Evolutionary conservation across 2,797 vertebrate genomes (phyloP).

Genomic region (Tamandua tetradactyla): DNA sequence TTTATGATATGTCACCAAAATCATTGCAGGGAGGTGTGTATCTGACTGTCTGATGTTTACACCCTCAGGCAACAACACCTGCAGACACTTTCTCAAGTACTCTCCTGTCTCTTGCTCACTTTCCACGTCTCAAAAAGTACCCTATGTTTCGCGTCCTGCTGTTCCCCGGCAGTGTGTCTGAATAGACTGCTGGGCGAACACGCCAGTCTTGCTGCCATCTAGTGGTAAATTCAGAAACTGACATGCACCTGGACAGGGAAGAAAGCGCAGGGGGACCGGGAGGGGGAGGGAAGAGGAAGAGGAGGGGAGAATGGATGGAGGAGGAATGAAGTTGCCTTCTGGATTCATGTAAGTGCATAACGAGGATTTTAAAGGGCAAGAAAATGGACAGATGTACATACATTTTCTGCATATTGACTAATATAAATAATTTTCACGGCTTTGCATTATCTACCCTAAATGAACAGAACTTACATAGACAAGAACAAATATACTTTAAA

Average conservation of each 20-base stretch:
- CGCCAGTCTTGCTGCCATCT: constrained; percentile 64
- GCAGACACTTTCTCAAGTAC: not conserved
- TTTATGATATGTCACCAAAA: not conserved
- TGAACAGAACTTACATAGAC: not conserved
- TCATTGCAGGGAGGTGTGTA: not conserved
- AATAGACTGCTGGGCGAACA: not conserved
- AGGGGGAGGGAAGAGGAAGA: not conserved
- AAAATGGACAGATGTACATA: not conserved
- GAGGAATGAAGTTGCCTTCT: not conserved
- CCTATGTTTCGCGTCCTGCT: not conserved
- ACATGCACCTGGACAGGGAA: not conserved
- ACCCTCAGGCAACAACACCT: not conserved
- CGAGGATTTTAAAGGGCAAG: not conserved
- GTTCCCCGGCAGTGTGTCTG: not conserved
- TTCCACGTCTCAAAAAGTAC: not conserved
- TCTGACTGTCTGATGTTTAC: not conserved
- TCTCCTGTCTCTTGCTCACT: not conserved
- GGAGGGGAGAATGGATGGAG: not conserved
- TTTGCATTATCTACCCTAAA: not conserved
- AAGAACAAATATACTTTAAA: not conserved
- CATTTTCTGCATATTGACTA: not conserved
- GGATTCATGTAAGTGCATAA: not conserved
- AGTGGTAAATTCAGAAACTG: constrained; percentile 45
- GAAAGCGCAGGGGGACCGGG: not conserved
- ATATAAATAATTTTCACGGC: not conserved